A percentile compares a stretch with the other conserved stretches of the same genome.
Conservation (phyloP, 2,888 invertebrate species). For the Blera fallax region DNA sequence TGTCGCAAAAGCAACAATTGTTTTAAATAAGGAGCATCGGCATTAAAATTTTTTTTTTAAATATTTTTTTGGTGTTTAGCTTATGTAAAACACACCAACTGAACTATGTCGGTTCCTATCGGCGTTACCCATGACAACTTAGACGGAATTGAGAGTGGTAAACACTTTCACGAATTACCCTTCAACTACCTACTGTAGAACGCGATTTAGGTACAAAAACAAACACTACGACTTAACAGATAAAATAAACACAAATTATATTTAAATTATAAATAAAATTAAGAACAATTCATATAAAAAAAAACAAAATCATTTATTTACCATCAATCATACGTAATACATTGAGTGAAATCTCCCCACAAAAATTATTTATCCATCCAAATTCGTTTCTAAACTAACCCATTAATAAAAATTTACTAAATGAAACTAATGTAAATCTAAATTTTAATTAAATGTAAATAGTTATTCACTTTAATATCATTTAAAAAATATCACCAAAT, state of each 20-base stretch:
- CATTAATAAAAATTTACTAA: slow-evolving; percentile 23
- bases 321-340: not conserved
- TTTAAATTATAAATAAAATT: not conserved
- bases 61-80: too few relatives aligned
- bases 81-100: too few relatives aligned
- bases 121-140: too few relatives aligned
- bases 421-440: slow-evolving; percentile 18
- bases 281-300: slow-evolving; percentile 11
- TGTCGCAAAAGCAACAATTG: too few relatives aligned
- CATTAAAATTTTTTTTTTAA: too few relatives aligned
- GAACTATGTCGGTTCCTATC: too few relatives aligned
- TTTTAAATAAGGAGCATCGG: too few relatives aligned
- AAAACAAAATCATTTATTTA: not conserved
- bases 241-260: not conserved
- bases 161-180: too few relatives aligned
- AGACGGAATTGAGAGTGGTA: too few relatives aligned
- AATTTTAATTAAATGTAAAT: slow-evolving; percentile 1
- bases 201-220: not conserved
- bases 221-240: not conserved
- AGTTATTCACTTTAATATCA: slow-evolving; percentile 29
- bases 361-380: not conserved
- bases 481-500: slow-evolving; percentile 64
- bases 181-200: too few relatives aligned
- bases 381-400: slow-evolving; percentile 15
- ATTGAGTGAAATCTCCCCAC: not conserved